Evolutionary conservation across 2,113 vertebrate species (phyloP).

Genomic region (Corynorhinus townsendii): DNA sequence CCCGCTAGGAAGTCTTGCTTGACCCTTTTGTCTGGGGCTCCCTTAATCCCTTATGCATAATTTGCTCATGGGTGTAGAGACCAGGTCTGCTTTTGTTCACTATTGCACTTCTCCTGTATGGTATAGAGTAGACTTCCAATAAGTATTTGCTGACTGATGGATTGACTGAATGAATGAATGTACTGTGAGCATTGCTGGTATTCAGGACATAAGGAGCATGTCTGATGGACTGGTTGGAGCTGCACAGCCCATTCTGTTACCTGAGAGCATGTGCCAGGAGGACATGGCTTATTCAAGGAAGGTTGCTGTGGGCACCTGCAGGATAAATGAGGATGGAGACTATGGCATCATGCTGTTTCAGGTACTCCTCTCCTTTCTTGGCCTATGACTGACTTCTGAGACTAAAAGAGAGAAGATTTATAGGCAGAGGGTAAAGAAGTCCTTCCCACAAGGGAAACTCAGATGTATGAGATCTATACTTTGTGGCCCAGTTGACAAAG

Average conservation of each 20-base stretch:
- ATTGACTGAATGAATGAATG: background rate
- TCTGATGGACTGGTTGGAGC: background rate
- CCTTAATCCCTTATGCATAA: background rate
- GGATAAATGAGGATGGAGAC: background rate
- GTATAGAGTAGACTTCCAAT: background rate
- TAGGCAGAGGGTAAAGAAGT: background rate
- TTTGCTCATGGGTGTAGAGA: background rate
- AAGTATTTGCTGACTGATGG: background rate
- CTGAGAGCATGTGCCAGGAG: background rate
- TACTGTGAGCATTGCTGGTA: background rate
- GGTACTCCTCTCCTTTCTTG: background rate
- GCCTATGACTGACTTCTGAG: background rate
- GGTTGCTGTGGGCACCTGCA: background rate
- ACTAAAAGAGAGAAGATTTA: background rate
- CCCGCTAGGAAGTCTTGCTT: background rate
- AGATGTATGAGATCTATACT: background rate
- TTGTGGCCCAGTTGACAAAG: background rate
- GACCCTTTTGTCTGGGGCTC: background rate
- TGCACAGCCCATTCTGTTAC: background rate
- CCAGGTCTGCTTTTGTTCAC: background rate
- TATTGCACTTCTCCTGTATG: background rate
- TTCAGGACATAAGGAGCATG: background rate
- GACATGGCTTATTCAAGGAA: background rate
- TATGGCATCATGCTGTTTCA: background rate
- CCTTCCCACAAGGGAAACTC: background rate